phyloP scores from a whole-genome alignment of 2,113 vertebrate genomes.

The Periophthalmus modestus region DNA sequence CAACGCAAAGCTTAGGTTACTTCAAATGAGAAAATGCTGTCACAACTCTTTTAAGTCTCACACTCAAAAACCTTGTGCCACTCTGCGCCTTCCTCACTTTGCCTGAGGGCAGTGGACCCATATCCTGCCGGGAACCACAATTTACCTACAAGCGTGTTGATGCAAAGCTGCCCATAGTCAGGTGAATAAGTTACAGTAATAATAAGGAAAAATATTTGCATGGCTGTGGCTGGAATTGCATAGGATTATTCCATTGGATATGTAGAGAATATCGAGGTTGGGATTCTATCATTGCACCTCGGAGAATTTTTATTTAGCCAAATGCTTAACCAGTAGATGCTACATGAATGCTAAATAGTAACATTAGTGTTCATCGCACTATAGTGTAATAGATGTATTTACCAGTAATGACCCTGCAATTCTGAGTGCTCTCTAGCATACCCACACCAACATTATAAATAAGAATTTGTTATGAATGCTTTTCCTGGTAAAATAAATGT shows the following conservation, averaged over 20 bases:
- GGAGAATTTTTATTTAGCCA: no score
- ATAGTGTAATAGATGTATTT: no score
- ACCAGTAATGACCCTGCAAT: no score
- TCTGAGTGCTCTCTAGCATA: no score
- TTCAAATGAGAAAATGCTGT: conserved; percentile 81
- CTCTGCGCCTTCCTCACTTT: conserved; percentile 30
- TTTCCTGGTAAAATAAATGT: no score
- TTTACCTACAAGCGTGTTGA: conserved; percentile 42
- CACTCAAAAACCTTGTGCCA: conserved; percentile 49
- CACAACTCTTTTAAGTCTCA: conserved; percentile 73
- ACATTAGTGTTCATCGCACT: no score
- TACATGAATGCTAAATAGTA: no score
- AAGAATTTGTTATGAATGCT: no score
- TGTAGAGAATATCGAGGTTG: background rate
- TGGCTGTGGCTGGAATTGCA: background rate
- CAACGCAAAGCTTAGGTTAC: conserved; percentile 79
- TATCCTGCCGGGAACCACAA: conserved; percentile 70
- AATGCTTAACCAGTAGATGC: no score
- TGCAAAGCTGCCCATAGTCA: conserved; percentile 20
- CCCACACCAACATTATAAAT: no score
- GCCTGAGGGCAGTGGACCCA: conserved; percentile 66
- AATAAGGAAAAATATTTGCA: conserved; percentile 4
- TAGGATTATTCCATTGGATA: background rate
- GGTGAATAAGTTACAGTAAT: conserved; percentile 22
- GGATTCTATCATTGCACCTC: no score